Percentiles rank a stretch among this genome's conserved stretches.
phyloP scores from a whole-genome alignment of 2,888 invertebrate species.

The Siphlonurus alternatus region DNA sequence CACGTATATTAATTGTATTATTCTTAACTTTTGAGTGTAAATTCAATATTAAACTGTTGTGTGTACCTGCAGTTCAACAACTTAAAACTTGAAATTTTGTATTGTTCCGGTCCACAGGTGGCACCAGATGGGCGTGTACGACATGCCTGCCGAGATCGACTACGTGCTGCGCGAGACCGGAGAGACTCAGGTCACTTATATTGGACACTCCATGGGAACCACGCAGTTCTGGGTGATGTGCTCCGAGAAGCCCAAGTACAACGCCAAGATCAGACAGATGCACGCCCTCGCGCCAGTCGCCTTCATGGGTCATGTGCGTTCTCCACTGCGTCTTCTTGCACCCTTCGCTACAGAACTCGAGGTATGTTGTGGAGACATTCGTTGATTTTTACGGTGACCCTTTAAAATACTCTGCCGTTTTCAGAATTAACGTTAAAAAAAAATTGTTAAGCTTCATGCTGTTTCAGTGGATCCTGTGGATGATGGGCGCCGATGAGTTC shows the following conservation, averaged over 20 bases:
- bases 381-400: no score
- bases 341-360: not conserved
- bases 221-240: slow-evolving; percentile 55
- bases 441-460: slow-evolving; percentile 9
- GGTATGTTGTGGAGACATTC: no score
- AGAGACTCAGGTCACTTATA: slow-evolving; percentile 42
- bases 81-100: not conserved
- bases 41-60: no score
- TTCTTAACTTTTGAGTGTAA: not conserved
- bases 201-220: slow-evolving; percentile 88
- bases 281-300: slow-evolving; percentile 54
- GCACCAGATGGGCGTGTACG: slow-evolving; percentile 41
- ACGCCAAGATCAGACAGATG: slow-evolving; percentile 45
- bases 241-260: slow-evolving; percentile 47
- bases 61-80: no score
- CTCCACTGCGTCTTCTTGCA: not conserved
- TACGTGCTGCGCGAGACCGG: slow-evolving; percentile 38
- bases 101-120: not conserved
- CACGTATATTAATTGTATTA: no score
- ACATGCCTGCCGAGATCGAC: slow-evolving; percentile 72
- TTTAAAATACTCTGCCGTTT: no score
- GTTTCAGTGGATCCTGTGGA: slow-evolving; percentile 27
- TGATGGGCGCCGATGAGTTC: slow-evolving; percentile 44
- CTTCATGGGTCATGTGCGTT: slow-evolving; percentile 20
- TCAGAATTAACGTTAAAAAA: not conserved